A percentile compares a stretch with the other conserved stretches of the same genome.
Evolutionary conservation across 1,140 invertebrate species (phyloP).

Genomic region (Sarcophaga bullata): DNA sequence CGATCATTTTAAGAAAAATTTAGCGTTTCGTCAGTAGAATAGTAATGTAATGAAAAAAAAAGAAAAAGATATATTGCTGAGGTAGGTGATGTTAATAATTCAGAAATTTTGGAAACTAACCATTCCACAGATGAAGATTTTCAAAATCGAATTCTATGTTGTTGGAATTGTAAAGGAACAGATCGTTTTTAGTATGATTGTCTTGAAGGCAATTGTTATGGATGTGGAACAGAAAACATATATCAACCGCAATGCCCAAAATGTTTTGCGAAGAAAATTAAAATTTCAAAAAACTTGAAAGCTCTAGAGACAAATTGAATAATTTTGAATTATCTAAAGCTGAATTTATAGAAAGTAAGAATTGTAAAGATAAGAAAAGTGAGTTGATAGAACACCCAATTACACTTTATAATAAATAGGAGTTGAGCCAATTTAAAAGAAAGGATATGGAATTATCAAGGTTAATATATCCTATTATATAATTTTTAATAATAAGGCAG

Average conservation of each 20-base stretch:
- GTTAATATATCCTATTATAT: not conserved
- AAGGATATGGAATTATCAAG: not conserved
- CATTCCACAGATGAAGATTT: not conserved
- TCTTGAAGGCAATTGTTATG: constrained; percentile 5
- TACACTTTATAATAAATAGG: not conserved
- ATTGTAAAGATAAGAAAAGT: not conserved
- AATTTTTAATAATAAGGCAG: not conserved
- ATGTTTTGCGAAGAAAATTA: not conserved
- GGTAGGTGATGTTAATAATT: not conserved
- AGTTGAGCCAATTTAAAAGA: not conserved
- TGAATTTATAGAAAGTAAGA: not conserved
- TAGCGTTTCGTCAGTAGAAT: not conserved
- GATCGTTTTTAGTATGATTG: constrained; percentile 23
- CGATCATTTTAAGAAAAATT: not conserved
- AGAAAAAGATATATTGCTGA: not conserved
- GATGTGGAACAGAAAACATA: constrained; percentile 19
- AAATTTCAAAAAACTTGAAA: constrained; percentile 31
- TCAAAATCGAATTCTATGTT: not conserved
- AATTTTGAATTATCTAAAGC: not conserved
- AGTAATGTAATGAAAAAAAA: not conserved
- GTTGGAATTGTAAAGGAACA: constrained; percentile 21
- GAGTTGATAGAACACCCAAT: not conserved
- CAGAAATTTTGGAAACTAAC: too few species aligned
- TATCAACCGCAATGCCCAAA: constrained; percentile 31
- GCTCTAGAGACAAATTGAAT: not conserved